Percentiles rank a stretch among this genome's conserved stretches.
These are phyloP conservation scores for Sialis fuliginosa DNA, from an alignment of 2,888 invertebrate genomes.

Conservation along the genomic window DNA sequence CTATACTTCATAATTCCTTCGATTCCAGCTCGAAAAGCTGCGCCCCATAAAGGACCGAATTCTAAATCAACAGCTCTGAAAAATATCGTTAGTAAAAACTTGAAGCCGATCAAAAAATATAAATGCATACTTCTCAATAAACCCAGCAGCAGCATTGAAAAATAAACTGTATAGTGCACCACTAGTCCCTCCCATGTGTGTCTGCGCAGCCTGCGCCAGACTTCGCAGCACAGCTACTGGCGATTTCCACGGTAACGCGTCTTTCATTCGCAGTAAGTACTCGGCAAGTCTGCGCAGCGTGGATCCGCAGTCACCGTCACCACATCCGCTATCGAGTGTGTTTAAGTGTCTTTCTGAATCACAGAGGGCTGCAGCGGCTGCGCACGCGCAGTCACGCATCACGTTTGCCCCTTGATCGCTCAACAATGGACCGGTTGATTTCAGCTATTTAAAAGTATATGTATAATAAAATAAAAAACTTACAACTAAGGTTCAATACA, in stretches of 20 bases:
- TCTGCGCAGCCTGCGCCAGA: constrained; percentile 27
- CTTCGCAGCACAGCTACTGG: too few species aligned
- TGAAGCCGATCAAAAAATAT: too few species aligned
- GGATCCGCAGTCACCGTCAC: constrained; percentile 55
- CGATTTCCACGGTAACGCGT: too few species aligned
- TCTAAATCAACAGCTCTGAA: constrained; percentile 10
- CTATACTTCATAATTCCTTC: constrained; percentile 48
- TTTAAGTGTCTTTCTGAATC: constrained; percentile 33
- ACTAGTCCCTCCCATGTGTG: constrained; percentile 56
- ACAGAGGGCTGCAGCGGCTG: constrained; percentile 29
- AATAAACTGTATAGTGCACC: constrained; percentile 58
- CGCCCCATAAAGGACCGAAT: constrained; percentile 28
- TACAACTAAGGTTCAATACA: too few species aligned
- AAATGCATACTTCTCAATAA: constrained; percentile 20
- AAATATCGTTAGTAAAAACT: neutral
- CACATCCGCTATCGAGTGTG: constrained; percentile 41
- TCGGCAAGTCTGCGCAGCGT: constrained; percentile 41
- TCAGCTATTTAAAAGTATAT: too few species aligned
- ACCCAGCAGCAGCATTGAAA: constrained; percentile 36
- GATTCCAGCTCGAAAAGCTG: constrained; percentile 35
- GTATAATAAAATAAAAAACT: too few species aligned
- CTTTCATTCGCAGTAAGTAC: neutral
- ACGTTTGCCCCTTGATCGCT: constrained; percentile 7
- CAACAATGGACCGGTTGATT: too few species aligned
- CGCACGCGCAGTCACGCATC: constrained; percentile 23